phyloP scores from a whole-genome alignment of 2,113 vertebrate species.

The Megaceryle maxima region DNA sequence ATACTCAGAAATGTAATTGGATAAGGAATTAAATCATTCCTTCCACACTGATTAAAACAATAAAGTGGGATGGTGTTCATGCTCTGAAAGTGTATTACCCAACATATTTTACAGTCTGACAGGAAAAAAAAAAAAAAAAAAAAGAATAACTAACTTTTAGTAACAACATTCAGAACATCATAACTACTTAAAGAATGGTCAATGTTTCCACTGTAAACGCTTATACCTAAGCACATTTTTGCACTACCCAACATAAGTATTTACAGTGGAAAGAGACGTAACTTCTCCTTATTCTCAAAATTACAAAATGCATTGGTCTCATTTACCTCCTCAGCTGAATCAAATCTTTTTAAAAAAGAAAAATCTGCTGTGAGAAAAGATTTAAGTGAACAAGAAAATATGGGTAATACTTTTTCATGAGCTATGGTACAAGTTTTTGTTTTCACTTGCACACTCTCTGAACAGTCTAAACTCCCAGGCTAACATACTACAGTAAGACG shows the following conservation, averaged over 20 bases:
- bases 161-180: not conserved
- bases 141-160: not conserved
- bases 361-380: not conserved
- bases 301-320: not conserved
- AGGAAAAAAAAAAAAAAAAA: not conserved
- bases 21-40: slow-evolving; percentile 34
- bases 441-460: not conserved
- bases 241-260: not conserved
- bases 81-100: not conserved
- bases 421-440: not conserved
- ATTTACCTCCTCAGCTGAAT: not conserved
- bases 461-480: not conserved
- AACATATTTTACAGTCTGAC: not conserved
- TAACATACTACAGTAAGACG: not conserved
- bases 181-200: not conserved
- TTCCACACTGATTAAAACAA: slow-evolving; percentile 44
- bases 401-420: not conserved
- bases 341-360: not conserved
- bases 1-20: slow-evolving; percentile 10
- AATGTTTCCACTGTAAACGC: not conserved
- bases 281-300: not conserved
- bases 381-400: not conserved
- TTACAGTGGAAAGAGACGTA: not conserved
- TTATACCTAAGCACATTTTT: not conserved
- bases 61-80: not conserved